phyloP scores from a whole-genome alignment of 2,113 vertebrate genomes.

The Odocoileus hemionus region DNA sequence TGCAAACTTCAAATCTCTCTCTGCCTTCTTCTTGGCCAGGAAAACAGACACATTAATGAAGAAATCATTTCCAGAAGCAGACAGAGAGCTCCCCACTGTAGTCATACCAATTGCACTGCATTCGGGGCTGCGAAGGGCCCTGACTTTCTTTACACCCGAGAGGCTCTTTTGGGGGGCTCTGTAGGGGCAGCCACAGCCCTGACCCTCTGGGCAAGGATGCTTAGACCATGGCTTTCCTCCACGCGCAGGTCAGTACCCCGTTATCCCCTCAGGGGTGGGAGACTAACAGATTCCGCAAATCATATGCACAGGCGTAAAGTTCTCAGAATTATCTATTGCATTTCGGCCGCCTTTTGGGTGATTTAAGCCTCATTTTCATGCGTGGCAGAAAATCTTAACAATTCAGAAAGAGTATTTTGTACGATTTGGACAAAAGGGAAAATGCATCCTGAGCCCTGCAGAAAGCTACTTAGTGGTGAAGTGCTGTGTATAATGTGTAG shows the following conservation, averaged over 20 bases:
- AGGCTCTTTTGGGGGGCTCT: background rate
- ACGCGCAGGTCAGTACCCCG: background rate
- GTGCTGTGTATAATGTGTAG: constrained; percentile 53
- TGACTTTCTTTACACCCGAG: accelerated
- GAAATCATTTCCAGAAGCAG: background rate
- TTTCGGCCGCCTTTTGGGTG: constrained; percentile 34
- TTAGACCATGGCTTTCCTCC: background rate
- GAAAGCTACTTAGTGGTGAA: constrained; percentile 44
- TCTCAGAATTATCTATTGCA: background rate
- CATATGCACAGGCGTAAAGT: background rate
- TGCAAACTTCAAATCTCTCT: too few relatives aligned
- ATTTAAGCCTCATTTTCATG: constrained; percentile 48
- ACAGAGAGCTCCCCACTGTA: accelerated
- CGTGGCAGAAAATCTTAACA: background rate
- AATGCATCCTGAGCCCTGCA: constrained; percentile 55
- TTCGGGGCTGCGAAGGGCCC: background rate
- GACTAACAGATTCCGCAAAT: background rate
- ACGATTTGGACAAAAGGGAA: constrained; percentile 48
- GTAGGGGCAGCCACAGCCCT: background rate
- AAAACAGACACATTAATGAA: background rate
- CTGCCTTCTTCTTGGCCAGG: background rate
- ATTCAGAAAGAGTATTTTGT: constrained; percentile 46
- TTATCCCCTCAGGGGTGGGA: background rate
- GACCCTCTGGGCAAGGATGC: accelerated
- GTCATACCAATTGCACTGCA: background rate